These are phyloP conservation scores for Augochlora pura DNA, from an alignment of 1,140 invertebrate genomes.

Conservation along the genomic window DNA sequence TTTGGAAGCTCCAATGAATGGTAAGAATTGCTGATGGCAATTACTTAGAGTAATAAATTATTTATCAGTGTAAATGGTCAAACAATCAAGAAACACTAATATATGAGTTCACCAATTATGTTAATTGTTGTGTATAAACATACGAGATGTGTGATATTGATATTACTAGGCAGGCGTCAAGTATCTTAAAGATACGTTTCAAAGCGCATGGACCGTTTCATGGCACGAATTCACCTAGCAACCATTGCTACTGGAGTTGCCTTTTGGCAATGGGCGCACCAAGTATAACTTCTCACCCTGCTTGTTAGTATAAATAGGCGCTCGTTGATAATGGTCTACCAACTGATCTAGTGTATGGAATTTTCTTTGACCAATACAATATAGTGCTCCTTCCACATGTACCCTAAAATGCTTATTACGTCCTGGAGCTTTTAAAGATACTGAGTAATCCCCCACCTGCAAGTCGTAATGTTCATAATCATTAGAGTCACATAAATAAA, in stretches of 20 bases:
- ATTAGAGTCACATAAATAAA: background rate
- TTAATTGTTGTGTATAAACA: constrained; percentile 78
- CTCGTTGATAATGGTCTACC: constrained; percentile 98
- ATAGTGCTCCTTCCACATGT: constrained; percentile 95
- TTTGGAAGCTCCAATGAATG: constrained; percentile 71
- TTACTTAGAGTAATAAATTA: constrained; percentile 74
- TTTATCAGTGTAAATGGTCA: constrained; percentile 69
- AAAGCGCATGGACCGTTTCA: constrained; percentile 64
- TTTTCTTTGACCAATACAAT: constrained; percentile 98
- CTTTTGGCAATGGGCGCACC: constrained; percentile 91
- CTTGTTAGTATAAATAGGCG: constrained; percentile 98
- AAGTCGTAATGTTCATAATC: constrained; percentile 26
- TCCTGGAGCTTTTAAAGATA: constrained; percentile 97
- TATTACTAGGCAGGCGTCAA: constrained; percentile 77
- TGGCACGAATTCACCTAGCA: constrained; percentile 75
- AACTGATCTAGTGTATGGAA: constrained; percentile 97
- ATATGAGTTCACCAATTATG: constrained; percentile 76
- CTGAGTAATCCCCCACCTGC: constrained; percentile 98
- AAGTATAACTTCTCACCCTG: constrained; percentile 96
- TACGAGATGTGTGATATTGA: constrained; percentile 74
- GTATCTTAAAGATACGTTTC: constrained; percentile 64
- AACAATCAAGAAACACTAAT: constrained; percentile 77
- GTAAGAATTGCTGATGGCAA: constrained; percentile 56
- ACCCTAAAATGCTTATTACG: constrained; percentile 99
- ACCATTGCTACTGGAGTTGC: constrained; percentile 80